Evolutionary conservation across 2,113 vertebrate species (phyloP).

Genomic region (Mormoops blainvillei): DNA sequence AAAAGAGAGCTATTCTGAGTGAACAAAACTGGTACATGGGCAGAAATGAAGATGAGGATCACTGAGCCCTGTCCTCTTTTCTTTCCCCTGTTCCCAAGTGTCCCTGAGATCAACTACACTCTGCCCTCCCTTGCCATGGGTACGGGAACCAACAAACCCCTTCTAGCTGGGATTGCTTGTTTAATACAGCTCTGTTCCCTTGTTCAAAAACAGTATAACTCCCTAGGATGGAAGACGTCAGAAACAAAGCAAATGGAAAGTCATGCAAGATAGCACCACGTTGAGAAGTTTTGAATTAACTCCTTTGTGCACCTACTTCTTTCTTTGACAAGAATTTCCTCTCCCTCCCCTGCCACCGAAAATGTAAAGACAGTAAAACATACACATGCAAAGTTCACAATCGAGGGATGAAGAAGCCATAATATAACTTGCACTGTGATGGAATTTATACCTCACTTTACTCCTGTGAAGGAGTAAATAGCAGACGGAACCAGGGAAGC

Average conservation of each 20-base stretch:
- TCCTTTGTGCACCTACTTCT: background rate
- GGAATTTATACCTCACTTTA: background rate
- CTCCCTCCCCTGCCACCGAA: background rate
- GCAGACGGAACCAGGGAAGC: background rate
- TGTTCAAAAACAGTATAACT: background rate
- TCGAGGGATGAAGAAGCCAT: background rate
- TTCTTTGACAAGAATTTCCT: background rate
- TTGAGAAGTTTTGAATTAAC: background rate
- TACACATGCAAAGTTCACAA: background rate
- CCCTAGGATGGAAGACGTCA: background rate
- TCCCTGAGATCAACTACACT: background rate
- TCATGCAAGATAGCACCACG: background rate
- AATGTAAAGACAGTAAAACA: background rate
- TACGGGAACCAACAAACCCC: background rate
- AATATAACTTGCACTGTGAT: background rate
- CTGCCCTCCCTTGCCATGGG: background rate
- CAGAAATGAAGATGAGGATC: background rate
- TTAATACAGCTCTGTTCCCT: background rate
- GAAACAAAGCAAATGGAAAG: background rate
- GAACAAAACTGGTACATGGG: background rate
- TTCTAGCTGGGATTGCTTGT: background rate
- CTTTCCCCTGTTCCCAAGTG: background rate
- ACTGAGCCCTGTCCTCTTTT: background rate
- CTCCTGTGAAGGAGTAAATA: too few species aligned
- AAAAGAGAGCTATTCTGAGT: background rate